Conservation (phyloP, 2,888 invertebrate genomes). For the Athalia rosae region DNA sequence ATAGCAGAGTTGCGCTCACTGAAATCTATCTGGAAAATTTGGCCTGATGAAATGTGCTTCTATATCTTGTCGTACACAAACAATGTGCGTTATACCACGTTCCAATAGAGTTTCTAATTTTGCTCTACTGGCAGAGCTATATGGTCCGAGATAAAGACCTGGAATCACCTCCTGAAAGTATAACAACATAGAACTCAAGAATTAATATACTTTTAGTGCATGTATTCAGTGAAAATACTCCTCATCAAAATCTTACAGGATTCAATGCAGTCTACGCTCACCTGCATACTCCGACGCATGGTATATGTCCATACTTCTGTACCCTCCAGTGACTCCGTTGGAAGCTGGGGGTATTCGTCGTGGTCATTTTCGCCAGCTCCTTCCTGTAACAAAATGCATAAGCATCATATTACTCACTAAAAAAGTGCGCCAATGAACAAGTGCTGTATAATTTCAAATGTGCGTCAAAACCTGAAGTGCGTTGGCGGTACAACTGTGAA, state of each 20-base stretch:
- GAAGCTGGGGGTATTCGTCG: constrained; percentile 60
- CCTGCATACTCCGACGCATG: constrained; percentile 71
- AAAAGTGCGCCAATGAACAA: neutral
- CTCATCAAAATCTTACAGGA: neutral
- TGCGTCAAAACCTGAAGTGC: neutral
- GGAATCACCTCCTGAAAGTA: constrained; percentile 79
- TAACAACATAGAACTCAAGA: constrained; percentile 9
- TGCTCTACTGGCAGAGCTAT: constrained; percentile 78
- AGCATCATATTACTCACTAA: neutral
- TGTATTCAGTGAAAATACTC: neutral
- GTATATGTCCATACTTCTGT: constrained; percentile 69
- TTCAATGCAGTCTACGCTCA: constrained; percentile 47
- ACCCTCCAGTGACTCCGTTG: constrained; percentile 55
- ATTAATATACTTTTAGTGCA: neutral
- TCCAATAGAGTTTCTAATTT: constrained; percentile 75
- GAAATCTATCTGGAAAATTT: constrained; percentile 78
- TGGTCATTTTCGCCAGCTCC: constrained; percentile 55
- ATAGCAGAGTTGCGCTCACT: constrained; percentile 71
- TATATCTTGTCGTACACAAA: constrained; percentile 80
- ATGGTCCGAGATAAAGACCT: constrained; percentile 80
- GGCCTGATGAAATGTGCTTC: constrained; percentile 80
- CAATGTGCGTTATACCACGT: constrained; percentile 80
- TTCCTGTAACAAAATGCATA: constrained; percentile 55
- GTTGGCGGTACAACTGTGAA: no score
- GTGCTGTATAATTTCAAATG: neutral